Base-by-base conservation (phyloP, 2,888 invertebrate genomes). In the Drosophila kanekoi region DNA sequence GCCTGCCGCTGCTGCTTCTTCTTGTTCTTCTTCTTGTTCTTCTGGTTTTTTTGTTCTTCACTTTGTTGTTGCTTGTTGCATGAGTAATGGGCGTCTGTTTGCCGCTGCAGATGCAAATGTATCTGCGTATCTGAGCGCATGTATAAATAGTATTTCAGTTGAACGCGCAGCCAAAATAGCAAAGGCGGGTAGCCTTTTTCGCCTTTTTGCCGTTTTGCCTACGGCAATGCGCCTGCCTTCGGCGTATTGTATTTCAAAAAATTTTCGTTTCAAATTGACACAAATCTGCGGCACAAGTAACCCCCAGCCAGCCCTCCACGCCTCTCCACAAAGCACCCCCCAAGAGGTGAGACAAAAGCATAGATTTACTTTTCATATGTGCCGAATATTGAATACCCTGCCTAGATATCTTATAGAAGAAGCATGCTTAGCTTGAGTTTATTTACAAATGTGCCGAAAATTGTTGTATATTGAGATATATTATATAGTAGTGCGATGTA, bases 61-160 rank as follows among this genome's bases (percentile, higher is more conserved):
- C 28, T 54, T 66, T 64, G n/a, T 61, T 59, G 49, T 61, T 68
- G 54, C 47, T 23, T 33, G 83, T 69, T 81, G 83, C 80, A 81
- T 86, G 87, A 86, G 81, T 83, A 81, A 86, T 86, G 81, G 72
- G 72, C 68, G 62, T 59, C 59, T 75, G 58, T 70, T 64, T 75
- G 63, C 44, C 43, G 51, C 53, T 64, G 78, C 78, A 68, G 84
- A 81, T 81, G 79, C 80, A 81, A 75, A 78, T 81, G 79, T 81
- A 84, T 68, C 62, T 58, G 37, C 61, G 67, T 56, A 58, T 53
- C 45, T 81, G 66, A 63, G 74, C 83, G 86, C 87, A 88, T 83
- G 69, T 88, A 84, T 88, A 84, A 84, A 84, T 84, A 84, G 83
- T 86, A 88, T 86, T 88, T 88, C 89, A 88, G 84, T 88, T 78